These are phyloP conservation scores for Propithecus deckenii DNA, from an alignment of 2,797 vertebrate genomes.

Conservation along the genomic window DNA sequence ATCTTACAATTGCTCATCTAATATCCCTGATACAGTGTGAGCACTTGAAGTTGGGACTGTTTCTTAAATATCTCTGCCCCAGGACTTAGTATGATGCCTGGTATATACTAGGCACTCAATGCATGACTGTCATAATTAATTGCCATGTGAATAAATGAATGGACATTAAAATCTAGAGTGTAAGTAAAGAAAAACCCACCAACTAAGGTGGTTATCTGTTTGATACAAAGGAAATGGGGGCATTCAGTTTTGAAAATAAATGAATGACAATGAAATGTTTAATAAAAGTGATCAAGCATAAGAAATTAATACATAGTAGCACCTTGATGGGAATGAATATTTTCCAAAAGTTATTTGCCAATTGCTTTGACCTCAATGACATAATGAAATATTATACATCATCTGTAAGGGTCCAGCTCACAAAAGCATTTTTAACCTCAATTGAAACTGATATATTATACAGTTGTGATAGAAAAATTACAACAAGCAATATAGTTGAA, in stretches of 20 bases:
- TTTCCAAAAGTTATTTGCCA: conserved; percentile 46
- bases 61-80: not conserved
- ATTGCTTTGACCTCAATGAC: conserved; percentile 60
- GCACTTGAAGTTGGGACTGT: not conserved
- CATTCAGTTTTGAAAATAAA: conserved; percentile 58
- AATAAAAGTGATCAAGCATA: conserved; percentile 55
- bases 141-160: conserved; percentile 19
- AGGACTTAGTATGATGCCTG: not conserved
- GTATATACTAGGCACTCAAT: not conserved
- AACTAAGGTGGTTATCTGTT: conserved; percentile 45
- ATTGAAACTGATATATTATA: conserved; percentile 16
- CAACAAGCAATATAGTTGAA: not conserved
- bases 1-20: not conserved
- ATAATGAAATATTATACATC: conserved; percentile 58
- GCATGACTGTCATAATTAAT: not conserved
- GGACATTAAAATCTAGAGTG: not conserved
- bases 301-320: conserved; percentile 51
- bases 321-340: conserved; percentile 17
- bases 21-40: not conserved
- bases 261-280: conserved; percentile 52
- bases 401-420: conserved; percentile 26
- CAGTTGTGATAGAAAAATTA: not conserved
- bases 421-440: conserved; percentile 49
- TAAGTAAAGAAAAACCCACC: conserved; percentile 32
- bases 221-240: conserved; percentile 40